Percentiles rank a stretch among this genome's conserved stretches.
Conservation (phyloP, 37 sponge, comb jelly and placozoan species). For the Halichondria panicea region DNA sequence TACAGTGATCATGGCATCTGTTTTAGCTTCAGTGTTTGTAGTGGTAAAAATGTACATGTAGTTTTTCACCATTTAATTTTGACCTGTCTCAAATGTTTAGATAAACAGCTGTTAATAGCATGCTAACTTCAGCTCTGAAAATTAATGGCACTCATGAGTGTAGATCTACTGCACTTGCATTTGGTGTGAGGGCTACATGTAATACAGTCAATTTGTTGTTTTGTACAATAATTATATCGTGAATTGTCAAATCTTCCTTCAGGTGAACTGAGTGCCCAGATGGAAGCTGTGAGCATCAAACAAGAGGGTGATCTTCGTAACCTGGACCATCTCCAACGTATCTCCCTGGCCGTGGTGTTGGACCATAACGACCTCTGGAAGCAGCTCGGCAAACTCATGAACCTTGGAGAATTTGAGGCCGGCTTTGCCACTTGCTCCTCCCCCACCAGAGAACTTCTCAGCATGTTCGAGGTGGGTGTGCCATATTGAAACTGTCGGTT, state of each 20-base stretch:
- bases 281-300: slow-evolving; percentile 51
- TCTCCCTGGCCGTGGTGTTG: slow-evolving; percentile 61
- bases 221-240: not conserved
- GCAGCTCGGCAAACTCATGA: slow-evolving; percentile 39
- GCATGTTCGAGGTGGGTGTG: slow-evolving; percentile 63
- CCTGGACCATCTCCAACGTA: slow-evolving; percentile 44
- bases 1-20: too few species aligned
- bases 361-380: slow-evolving; percentile 38
- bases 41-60: too few species aligned
- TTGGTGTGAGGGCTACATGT: too few species aligned
- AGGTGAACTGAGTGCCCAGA: slow-evolving; percentile 39
- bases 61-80: too few species aligned
- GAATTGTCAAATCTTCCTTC: not conserved
- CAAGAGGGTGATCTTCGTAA: slow-evolving; percentile 36
- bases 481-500: too few species aligned
- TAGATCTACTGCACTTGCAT: too few species aligned
- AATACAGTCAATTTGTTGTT: too few species aligned
- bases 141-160: not conserved
- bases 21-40: too few species aligned
- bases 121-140: too few species aligned
- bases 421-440: slow-evolving; percentile 54
- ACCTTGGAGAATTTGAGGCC: slow-evolving; percentile 20
- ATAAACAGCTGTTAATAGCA: too few species aligned
- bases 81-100: too few species aligned
- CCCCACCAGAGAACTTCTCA: slow-evolving; percentile 71